A percentile compares a stretch with the other conserved stretches of the same genome.
phyloP scores from a whole-genome alignment of 2,888 invertebrate genomes.

The Gymnoscelis rufifasciata region DNA sequence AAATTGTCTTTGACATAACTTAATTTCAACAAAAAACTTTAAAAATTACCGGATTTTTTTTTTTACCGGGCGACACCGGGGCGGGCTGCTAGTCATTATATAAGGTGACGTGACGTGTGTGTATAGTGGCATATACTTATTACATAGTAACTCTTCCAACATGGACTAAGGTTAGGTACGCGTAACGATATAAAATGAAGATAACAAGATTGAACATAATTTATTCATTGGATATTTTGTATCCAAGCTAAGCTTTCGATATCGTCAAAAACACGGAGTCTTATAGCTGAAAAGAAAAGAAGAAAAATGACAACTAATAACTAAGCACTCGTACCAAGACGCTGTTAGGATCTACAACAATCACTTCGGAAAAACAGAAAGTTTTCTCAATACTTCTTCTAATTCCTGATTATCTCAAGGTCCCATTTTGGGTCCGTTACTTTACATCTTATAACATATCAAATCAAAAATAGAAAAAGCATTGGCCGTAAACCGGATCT shows the following conservation, averaged over 20 bases:
- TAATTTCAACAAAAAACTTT: too few relatives aligned
- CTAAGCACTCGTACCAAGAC: slow-evolving; percentile 77
- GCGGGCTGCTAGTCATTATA: too few relatives aligned
- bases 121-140: too few relatives aligned
- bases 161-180: too few relatives aligned
- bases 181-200: too few relatives aligned
- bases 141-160: too few relatives aligned
- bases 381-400: slow-evolving; percentile 50
- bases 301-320: slow-evolving; percentile 55
- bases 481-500: slow-evolving; percentile 33
- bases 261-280: slow-evolving; percentile 47
- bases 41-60: too few relatives aligned
- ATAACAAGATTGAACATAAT: slow-evolving; percentile 3
- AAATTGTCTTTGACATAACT: too few relatives aligned
- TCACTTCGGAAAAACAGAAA: slow-evolving; percentile 29
- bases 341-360: slow-evolving; percentile 66
- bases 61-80: too few relatives aligned
- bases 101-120: too few relatives aligned
- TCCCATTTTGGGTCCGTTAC: slow-evolving; percentile 18
- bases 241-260: slow-evolving; percentile 20
- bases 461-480: slow-evolving; percentile 41
- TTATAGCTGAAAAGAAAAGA: slow-evolving; percentile 38
- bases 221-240: not conserved
- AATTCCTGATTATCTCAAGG: slow-evolving; percentile 29
- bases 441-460: slow-evolving; percentile 13